Conservation (phyloP, 2,113 vertebrate species). For the Cynocephalus volans region DNA sequence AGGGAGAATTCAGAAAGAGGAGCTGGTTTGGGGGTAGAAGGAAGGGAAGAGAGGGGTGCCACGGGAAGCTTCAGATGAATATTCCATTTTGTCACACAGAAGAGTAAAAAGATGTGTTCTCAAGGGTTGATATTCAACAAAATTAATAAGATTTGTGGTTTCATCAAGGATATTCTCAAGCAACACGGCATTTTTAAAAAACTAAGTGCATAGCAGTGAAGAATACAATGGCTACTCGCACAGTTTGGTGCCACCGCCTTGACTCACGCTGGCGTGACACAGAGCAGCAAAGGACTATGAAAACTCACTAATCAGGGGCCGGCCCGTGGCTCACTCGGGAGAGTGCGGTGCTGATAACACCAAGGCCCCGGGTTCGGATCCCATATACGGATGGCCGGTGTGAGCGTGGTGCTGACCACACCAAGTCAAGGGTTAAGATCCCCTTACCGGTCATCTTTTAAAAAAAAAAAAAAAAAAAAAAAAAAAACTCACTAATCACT, state of each 20-base stretch:
- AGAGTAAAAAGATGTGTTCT: slow-evolving; percentile 1
- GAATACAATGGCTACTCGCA: neutral
- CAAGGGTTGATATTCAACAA: neutral
- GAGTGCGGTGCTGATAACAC: too few species aligned
- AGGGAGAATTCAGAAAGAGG: too few species aligned
- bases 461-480: too few species aligned
- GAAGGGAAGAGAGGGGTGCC: neutral
- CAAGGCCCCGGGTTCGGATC: too few species aligned
- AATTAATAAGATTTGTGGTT: neutral
- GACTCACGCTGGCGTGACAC: neutral
- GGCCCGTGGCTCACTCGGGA: too few species aligned
- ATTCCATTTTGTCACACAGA: neutral
- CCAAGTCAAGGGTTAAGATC: too few species aligned
- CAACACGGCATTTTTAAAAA: neutral
- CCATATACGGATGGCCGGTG: too few species aligned
- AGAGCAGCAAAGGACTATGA: neutral
- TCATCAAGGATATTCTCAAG: slow-evolving; percentile 29
- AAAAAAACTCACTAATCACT: neutral
- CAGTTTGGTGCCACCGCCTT: neutral
- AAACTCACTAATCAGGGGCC: neutral
- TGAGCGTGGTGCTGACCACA: too few species aligned
- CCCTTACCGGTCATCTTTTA: too few species aligned
- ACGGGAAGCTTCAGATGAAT: neutral
- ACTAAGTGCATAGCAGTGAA: neutral
- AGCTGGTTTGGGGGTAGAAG: neutral